Evolutionary conservation across 2,797 vertebrate genomes (phyloP).

Genomic region (Gymnoscopelus microlampas): DNA sequence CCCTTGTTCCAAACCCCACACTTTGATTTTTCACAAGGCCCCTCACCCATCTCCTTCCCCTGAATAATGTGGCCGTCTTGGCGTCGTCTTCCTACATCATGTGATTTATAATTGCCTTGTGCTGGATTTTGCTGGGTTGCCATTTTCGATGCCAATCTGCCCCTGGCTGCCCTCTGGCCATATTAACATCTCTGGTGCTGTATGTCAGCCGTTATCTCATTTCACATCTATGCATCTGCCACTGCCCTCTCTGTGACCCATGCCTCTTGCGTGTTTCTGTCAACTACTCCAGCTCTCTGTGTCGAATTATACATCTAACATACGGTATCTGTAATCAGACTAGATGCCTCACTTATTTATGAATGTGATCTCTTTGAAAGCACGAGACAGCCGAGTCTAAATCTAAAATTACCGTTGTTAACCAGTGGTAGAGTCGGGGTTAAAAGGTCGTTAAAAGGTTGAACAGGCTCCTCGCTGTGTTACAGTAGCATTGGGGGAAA

Average conservation of each 20-base stretch:
- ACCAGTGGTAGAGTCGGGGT: too few species aligned
- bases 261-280: neutral
- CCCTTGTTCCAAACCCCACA: neutral
- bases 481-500: neutral
- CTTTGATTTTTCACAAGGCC: slow-evolving; percentile 27
- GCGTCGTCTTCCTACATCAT: neutral
- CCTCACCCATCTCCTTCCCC: neutral
- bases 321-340: too few species aligned
- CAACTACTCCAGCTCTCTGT: neutral
- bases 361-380: too few species aligned
- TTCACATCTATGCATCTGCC: slow-evolving; percentile 15
- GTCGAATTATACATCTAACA: neutral
- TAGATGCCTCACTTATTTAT: too few species aligned
- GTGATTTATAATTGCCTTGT: neutral
- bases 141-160: neutral
- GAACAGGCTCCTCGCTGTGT: neutral
- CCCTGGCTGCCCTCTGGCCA: neutral
- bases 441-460: neutral
- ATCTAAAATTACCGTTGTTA: too few species aligned
- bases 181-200: neutral
- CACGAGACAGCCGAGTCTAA: too few species aligned
- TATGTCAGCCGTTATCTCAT: slow-evolving; percentile 2
- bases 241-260: slow-evolving; percentile 17
- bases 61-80: neutral
- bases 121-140: neutral